Percentiles rank a stretch among this genome's conserved stretches.
Conservation (phyloP, 2,888 invertebrate genomes). For the Ditula angustiorana region DNA sequence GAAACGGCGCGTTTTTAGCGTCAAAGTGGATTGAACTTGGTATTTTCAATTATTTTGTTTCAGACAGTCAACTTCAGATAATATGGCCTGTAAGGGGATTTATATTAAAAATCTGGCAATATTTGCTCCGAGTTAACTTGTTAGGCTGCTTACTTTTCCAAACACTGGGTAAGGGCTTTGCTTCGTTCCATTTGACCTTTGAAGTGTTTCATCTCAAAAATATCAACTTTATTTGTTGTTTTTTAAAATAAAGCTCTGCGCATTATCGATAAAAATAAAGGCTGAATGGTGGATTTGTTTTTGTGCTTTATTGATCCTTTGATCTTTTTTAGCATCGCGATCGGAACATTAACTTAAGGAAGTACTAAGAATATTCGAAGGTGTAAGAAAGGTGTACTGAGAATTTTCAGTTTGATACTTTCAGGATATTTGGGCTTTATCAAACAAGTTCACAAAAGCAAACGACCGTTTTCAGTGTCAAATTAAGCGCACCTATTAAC, state of each 20-base stretch:
- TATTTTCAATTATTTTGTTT: too few relatives aligned
- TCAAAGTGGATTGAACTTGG: too few relatives aligned
- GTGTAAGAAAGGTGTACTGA: too few relatives aligned
- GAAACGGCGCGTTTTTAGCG: too few relatives aligned
- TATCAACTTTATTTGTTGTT: not conserved
- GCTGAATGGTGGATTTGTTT: not conserved
- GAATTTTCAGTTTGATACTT: too few relatives aligned
- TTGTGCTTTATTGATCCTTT: not conserved
- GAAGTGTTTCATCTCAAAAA: not conserved
- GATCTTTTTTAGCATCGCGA: too few relatives aligned
- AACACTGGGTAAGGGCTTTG: not conserved
- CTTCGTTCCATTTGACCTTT: constrained; percentile 14
- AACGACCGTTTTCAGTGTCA: too few relatives aligned
- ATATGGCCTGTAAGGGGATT: not conserved
- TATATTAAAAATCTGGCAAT: constrained; percentile 3
- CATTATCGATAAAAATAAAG: not conserved
- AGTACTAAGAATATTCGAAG: too few relatives aligned
- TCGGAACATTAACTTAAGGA: too few relatives aligned
- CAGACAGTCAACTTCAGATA: not conserved
- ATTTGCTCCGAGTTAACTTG: constrained; percentile 11
- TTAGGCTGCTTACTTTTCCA: constrained; percentile 3
- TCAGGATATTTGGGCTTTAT: too few relatives aligned
- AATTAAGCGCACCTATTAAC: too few relatives aligned
- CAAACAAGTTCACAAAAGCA: too few relatives aligned
- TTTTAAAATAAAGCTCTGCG: not conserved